phyloP scores from a whole-genome alignment of 2,113 vertebrate genomes.

The Plotosus lineatus region DNA sequence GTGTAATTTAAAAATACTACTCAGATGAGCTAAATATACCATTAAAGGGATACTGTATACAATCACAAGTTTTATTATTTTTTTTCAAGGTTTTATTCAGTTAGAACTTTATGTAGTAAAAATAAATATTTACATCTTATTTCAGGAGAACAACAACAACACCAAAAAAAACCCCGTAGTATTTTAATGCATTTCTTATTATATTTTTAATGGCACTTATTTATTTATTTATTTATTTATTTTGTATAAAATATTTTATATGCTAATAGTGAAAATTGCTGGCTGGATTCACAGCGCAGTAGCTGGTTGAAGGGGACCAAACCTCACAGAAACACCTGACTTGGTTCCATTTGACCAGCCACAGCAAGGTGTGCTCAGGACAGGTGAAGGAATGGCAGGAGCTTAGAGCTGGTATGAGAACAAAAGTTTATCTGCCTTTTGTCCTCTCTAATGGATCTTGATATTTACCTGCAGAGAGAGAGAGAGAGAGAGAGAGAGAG shows the following conservation, averaged over 20 bases:
- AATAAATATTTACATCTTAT: neutral
- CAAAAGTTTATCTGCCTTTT: neutral
- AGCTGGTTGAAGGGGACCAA: slow-evolving; percentile 99
- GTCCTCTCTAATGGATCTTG: neutral
- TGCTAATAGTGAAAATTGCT: slow-evolving; percentile 46
- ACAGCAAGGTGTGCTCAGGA: slow-evolving; percentile 85
- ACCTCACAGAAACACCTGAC: slow-evolving; percentile 96
- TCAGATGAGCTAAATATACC: neutral
- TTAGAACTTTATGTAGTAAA: neutral
- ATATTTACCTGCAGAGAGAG: slow-evolving; percentile 40
- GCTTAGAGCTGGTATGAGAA: neutral
- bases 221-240: neutral
- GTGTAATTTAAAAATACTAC: neutral
- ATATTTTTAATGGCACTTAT: neutral
- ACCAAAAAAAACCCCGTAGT: neutral
- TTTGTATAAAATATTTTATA: neutral
- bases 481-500: slow-evolving; percentile 14
- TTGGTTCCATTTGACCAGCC: slow-evolving; percentile 99
- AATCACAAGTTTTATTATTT: neutral
- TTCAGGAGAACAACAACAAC: neutral
- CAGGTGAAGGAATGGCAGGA: slow-evolving; percentile 46
- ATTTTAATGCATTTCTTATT: neutral
- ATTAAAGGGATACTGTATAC: neutral
- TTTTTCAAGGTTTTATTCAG: slow-evolving; percentile 9
- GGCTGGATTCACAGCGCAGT: slow-evolving; percentile 83